Conservation (phyloP, 2,797 vertebrate species). For the Sebastes iracundus region DNA sequence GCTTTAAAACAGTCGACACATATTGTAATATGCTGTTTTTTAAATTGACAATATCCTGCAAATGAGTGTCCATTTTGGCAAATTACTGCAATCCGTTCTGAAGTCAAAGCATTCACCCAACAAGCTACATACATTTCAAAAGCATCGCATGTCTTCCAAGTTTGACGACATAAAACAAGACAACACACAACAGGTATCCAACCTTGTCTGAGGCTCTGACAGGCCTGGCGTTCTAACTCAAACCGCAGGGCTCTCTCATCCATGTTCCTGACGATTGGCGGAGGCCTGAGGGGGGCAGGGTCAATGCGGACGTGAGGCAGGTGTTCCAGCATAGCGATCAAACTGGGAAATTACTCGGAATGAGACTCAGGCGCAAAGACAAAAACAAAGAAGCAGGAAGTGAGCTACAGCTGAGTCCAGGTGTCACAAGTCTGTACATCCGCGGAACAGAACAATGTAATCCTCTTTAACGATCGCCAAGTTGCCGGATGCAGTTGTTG, state of each 20-base stretch:
- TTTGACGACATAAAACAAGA: neutral
- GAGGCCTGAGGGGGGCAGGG: conserved; percentile 64
- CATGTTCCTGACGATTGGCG: conserved; percentile 67
- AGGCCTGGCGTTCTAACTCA: conserved; percentile 74
- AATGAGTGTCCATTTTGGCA: neutral
- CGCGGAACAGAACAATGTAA: neutral
- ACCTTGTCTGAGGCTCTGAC: conserved; percentile 81
- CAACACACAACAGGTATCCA: conserved; percentile 42
- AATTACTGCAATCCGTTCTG: neutral
- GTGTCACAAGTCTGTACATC: conserved; percentile 17
- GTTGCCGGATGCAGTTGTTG: neutral
- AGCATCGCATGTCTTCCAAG: neutral
- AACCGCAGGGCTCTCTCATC: conserved; percentile 69
- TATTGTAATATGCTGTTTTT: neutral
- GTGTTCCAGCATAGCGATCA: conserved; percentile 69
- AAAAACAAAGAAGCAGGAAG: neutral
- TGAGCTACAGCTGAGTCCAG: conserved; percentile 1
- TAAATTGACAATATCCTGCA: neutral
- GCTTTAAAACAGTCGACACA: neutral
- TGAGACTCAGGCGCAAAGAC: neutral
- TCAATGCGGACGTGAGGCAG: conserved; percentile 60
- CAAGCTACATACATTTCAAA: neutral
- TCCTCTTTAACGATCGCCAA: neutral
- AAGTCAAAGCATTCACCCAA: neutral
- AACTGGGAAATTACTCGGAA: conserved; percentile 12